A percentile compares a stretch with the other conserved stretches of the same genome.
These are phyloP conservation scores for Charadrius vociferus DNA, from an alignment of 2,113 vertebrate species.

Conservation along the genomic window DNA sequence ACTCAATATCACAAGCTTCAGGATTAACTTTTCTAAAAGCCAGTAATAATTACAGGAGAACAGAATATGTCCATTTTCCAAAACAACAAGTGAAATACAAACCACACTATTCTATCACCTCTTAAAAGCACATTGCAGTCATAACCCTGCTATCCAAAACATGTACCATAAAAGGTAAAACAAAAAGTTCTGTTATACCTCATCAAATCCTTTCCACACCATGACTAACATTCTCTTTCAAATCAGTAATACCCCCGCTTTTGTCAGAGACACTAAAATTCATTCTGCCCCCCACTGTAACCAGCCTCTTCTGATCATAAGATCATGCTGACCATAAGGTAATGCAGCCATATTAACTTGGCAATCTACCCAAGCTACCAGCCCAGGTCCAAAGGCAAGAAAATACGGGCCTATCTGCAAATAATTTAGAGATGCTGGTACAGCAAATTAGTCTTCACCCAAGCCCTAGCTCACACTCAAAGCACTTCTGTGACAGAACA, in stretches of 20 bases:
- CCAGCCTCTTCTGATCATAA: not conserved
- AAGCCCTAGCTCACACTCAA: not conserved
- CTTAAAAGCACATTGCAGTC: not conserved
- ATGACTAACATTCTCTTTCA: not conserved
- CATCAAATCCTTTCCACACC: not conserved
- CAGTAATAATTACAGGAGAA: not conserved
- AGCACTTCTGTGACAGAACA: not conserved
- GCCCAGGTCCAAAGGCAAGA: not conserved
- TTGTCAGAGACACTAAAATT: not conserved
- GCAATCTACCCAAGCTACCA: not conserved
- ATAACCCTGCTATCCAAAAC: not conserved
- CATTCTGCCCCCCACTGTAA: not conserved
- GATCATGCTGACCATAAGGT: not conserved
- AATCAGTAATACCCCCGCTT: not conserved
- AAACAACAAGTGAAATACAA: not conserved
- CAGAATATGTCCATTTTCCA: not conserved
- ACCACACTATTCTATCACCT: not conserved
- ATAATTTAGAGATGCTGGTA: not conserved
- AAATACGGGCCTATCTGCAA: not conserved
- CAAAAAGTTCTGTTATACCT: not conserved
- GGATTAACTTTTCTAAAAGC: not conserved
- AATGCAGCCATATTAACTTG: not conserved
- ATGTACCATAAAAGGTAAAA: accelerated
- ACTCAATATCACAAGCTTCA: not conserved
- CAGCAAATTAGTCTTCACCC: not conserved